Conservation (phyloP, 1,140 invertebrate genomes). For the Rhynchophorus ferrugineus region DNA sequence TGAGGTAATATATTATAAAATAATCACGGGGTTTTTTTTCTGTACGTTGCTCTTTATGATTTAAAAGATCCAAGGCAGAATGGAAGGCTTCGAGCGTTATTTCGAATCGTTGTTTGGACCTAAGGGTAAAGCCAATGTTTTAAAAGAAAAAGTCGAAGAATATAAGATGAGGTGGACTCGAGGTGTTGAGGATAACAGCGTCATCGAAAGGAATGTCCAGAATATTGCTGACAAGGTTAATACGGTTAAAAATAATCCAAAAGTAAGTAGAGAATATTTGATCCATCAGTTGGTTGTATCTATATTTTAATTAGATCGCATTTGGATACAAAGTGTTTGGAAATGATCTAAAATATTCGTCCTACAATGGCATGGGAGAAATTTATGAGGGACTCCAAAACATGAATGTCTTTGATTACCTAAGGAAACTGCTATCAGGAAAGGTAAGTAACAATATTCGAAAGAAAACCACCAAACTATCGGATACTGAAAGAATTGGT, state of each 20-base stretch:
- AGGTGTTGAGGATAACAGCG: constrained; percentile 30
- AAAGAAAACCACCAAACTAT: too few relatives aligned
- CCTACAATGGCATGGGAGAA: constrained; percentile 58
- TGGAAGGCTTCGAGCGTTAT: constrained; percentile 79
- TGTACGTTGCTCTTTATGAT: constrained; percentile 19
- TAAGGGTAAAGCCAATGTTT: constrained; percentile 56
- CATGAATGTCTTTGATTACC: constrained; percentile 59
- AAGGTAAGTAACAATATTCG: constrained; percentile 50
- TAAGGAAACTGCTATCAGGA: constrained; percentile 64
- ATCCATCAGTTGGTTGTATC: neutral
- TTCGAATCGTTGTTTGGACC: constrained; percentile 74
- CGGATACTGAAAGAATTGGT: too few relatives aligned
- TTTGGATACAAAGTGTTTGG: constrained; percentile 63
- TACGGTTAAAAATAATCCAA: constrained; percentile 51
- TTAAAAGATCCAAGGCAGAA: constrained; percentile 58
- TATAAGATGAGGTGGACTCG: constrained; percentile 33
- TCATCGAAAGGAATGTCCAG: constrained; percentile 50
- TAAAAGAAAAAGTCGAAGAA: constrained; percentile 43
- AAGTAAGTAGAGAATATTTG: constrained; percentile 33
- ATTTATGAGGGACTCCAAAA: constrained; percentile 52
- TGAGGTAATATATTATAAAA: constrained; percentile 49
- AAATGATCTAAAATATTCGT: constrained; percentile 66
- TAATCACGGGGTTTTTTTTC: constrained; percentile 22
- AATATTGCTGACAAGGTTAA: constrained; percentile 54
- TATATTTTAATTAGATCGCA: constrained; percentile 34